Evolutionary conservation across 2,113 vertebrate genomes (phyloP), one percentile per base, ranked within the genome.

Genomic region (Nannobrachium achirus): DNA sequence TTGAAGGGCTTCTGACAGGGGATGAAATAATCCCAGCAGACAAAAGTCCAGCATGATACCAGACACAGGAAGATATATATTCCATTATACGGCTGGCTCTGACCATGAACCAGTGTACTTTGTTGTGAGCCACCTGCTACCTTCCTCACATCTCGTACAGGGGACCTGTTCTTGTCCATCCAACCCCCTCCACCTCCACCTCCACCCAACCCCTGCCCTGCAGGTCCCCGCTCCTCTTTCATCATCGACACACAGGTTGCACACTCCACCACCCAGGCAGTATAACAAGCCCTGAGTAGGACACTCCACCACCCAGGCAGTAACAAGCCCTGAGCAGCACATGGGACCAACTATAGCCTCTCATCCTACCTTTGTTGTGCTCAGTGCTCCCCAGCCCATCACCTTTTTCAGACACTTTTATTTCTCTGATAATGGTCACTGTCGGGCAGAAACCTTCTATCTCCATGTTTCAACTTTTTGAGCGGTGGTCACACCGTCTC

Each of bases 41-140:
- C 65, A 66, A 59, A 52, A 33, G 25, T 33, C 1, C n/a, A n/a
- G n/a, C 4, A 25, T 25, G 20, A 25, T 25, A 33, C n/a, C 51
- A 73, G 73, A 83, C 79, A n/a, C 44, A 50, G 48, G 15, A 10
- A 50, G 14, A 50, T 14, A 8, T 38, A 76, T 66, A 58, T 68
- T 78, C 58, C 69, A 78, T 77, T 52, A 67, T 75, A 49, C 73
- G n/a, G n/a, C n/a, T n/a, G n/a, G n/a, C 71, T 69, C 73, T 81
- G 72, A 73, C 57, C 11, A 2, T 9, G 67, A 78, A 56, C 63
- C 8, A 46, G 8, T 10, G 44, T 46, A 14, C 44, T 14, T 46
- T 10, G 2, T 41, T 19, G 50, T 56, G 60, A 62, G 64, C 83
- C 81, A 86, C 66, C 77, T 87, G 81, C 81, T 83, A 59, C 74